A percentile compares a stretch with the other conserved stretches of the same genome.
Conservation (phyloP, 2,888 invertebrate species). For the Platycheirus albimanus region DNA sequence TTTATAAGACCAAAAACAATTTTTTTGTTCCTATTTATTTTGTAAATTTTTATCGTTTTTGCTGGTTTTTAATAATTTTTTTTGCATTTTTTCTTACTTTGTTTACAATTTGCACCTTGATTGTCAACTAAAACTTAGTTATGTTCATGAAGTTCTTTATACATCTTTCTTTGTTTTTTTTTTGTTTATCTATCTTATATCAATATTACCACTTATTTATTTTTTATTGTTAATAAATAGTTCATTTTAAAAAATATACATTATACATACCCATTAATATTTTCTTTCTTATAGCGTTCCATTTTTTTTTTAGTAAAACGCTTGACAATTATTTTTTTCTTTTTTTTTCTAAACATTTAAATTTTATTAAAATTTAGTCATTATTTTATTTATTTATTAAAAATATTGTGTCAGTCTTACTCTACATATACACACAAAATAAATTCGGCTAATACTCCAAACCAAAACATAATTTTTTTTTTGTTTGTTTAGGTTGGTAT, state of each 20-base stretch:
- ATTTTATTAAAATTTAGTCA: conserved; percentile 43
- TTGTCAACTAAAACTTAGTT: conserved; percentile 73
- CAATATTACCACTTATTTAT: conserved; percentile 52
- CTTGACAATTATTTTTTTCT: conserved; percentile 42
- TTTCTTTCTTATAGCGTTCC: conserved; percentile 36
- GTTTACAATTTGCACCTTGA: conserved; percentile 75
- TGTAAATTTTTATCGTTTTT: conserved; percentile 46
- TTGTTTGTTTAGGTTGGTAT: background rate
- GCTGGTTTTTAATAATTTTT: conserved; percentile 27
- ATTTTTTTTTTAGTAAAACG: conserved; percentile 28
- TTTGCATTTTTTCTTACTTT: conserved; percentile 60
- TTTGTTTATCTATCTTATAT: conserved; percentile 34
- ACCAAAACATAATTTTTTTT: conserved; percentile 32
- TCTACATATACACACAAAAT: conserved; percentile 71
- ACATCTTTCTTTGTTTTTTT: conserved; percentile 20
- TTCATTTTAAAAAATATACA: conserved; percentile 73
- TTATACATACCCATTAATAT: conserved; percentile 67
- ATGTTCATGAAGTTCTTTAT: conserved; percentile 60
- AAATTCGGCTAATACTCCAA: conserved; percentile 67
- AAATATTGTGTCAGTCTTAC: conserved; percentile 73
- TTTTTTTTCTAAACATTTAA: conserved; percentile 58
- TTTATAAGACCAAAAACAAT: conserved; percentile 11
- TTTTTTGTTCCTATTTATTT: conserved; percentile 27
- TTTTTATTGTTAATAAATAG: conserved; percentile 49
- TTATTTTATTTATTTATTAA: conserved; percentile 40